phyloP scores from a whole-genome alignment of 2,888 invertebrate species.

The Sminthurides aquaticus region DNA sequence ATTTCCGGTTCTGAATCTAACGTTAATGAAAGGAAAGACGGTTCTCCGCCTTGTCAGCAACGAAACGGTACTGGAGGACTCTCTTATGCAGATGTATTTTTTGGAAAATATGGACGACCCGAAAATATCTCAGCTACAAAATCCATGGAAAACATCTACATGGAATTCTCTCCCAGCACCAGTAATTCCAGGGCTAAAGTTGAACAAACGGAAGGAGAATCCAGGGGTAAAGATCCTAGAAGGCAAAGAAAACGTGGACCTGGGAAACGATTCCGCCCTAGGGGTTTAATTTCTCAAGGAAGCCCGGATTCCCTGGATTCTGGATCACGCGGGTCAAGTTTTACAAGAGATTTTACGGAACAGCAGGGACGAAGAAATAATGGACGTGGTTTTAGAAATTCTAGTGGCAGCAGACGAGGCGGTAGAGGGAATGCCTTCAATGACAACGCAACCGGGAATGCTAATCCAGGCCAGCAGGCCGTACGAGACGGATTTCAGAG shows the following conservation, averaged over 20 bases:
- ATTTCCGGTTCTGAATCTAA: background rate
- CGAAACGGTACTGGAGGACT: constrained; percentile 28
- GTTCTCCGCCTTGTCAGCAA: background rate
- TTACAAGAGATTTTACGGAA: background rate
- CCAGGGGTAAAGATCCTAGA: background rate
- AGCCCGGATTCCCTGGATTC: background rate
- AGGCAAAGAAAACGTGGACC: background rate
- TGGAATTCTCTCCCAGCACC: constrained; percentile 12
- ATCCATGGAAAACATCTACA: constrained; percentile 26
- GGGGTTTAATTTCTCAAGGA: background rate
- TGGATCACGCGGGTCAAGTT: background rate
- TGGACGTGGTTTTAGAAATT: background rate
- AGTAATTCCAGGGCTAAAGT: too few species aligned
- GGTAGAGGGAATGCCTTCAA: background rate
- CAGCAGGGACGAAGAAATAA: background rate
- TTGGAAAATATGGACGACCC: constrained; percentile 20
- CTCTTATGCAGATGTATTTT: constrained; percentile 41
- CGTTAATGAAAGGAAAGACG: background rate
- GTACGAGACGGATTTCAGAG: too few species aligned
- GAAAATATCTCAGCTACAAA: constrained; percentile 10
- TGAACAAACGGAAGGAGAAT: background rate
- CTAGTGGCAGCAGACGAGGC: background rate
- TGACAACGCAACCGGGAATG: background rate
- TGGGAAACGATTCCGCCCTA: background rate
- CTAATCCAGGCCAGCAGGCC: background rate